Evolutionary conservation across 2,113 vertebrate genomes (phyloP).

Genomic region (Esox niger): DNA sequence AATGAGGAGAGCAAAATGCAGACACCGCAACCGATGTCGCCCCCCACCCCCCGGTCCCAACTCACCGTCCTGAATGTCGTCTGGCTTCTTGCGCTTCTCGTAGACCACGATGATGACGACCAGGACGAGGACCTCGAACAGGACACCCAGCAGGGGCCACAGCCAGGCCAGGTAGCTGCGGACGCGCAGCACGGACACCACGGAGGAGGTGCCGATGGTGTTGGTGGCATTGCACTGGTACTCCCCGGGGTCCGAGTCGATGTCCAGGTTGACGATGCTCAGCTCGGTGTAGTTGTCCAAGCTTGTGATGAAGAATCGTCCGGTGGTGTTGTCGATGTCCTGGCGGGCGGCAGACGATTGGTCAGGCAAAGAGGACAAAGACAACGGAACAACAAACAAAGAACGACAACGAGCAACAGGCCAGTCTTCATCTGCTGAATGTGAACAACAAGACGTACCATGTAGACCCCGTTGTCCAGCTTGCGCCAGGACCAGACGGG

Average conservation of each 20-base stretch:
- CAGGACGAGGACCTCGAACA: constrained; percentile 93
- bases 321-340: constrained; percentile 84
- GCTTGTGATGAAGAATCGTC: constrained; percentile 85
- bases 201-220: constrained; percentile 68
- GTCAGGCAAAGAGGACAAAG: neutral
- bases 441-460: constrained; percentile 71
- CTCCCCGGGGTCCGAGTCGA: constrained; percentile 84
- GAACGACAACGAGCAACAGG: neutral
- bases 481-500: constrained; percentile 90
- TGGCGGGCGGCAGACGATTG: constrained; percentile 38
- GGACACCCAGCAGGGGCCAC: constrained; percentile 94
- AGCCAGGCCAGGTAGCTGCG: constrained; percentile 93
- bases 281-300: constrained; percentile 94
- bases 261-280: constrained; percentile 84
- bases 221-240: constrained; percentile 95
- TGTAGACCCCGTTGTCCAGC: constrained; percentile 69
- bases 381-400: neutral
- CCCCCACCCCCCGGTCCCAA: constrained; percentile 15
- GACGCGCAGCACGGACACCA: constrained; percentile 85
- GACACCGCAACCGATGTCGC: no score
- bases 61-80: constrained; percentile 95
- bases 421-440: no score
- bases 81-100: constrained; percentile 98
- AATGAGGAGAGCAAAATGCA: no score
- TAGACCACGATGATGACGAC: constrained; percentile 96